Conservation (phyloP, 2,888 invertebrate species). For the Linnaemya tessellans region DNA sequence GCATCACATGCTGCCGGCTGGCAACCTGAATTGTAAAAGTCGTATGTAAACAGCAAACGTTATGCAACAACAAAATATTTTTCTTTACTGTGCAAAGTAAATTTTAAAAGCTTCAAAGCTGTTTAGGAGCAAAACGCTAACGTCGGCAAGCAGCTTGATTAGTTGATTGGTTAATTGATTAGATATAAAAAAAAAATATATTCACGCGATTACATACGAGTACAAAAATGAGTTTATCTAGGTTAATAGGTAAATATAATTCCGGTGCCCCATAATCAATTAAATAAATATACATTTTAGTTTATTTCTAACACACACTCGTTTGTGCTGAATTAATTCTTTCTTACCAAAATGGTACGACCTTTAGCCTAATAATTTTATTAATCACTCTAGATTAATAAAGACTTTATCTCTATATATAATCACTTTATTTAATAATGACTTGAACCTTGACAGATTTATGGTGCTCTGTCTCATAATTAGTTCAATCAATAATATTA, state of each 20-base stretch:
- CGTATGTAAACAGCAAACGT: conserved; percentile 42
- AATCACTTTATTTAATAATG: no score
- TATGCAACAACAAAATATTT: conserved; percentile 42
- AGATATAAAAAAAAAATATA: conserved; percentile 1
- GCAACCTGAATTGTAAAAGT: conserved; percentile 22
- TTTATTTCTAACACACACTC: neutral
- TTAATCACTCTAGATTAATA: no score
- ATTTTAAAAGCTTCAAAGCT: conserved; percentile 14
- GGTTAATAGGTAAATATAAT: conserved; percentile 36
- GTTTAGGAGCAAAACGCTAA: conserved; percentile 1
- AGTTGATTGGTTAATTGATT: conserved; percentile 33
- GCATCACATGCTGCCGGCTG: conserved; percentile 7
- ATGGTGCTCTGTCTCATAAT: no score
- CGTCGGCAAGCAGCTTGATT: neutral
- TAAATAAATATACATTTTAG: neutral
- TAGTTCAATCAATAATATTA: no score
- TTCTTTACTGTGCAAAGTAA: conserved; percentile 27
- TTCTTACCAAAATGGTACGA: no score
- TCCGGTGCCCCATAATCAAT: neutral
- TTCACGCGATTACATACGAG: conserved; percentile 29
- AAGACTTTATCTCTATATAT: no score
- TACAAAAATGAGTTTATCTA: neutral
- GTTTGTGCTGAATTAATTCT: no score
- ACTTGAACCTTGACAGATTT: no score
- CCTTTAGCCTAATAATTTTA: no score